Percentiles rank a stretch among this genome's conserved stretches.
phyloP scores from a whole-genome alignment of 2,888 invertebrate genomes.

The Catocala sponsa region DNA sequence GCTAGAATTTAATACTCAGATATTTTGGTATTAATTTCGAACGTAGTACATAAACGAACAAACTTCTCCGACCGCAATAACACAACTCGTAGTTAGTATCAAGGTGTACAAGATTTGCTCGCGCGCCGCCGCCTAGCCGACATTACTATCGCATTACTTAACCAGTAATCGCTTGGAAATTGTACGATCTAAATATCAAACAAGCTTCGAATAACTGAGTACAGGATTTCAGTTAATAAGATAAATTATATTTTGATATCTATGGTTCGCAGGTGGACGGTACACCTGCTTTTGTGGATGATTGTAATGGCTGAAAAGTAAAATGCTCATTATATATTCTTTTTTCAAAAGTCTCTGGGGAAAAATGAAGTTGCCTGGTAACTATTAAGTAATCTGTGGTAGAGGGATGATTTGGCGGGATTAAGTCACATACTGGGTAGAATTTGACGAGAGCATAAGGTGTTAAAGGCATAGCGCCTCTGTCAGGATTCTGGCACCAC shows the following conservation, averaged over 20 bases:
- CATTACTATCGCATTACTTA: conserved; percentile 64
- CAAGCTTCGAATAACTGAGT: conserved; percentile 13
- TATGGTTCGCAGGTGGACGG: neutral
- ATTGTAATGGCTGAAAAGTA: too few relatives aligned
- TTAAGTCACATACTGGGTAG: too few relatives aligned
- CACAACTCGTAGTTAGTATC: conserved; percentile 45
- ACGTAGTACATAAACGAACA: conserved; percentile 15
- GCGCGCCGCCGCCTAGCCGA: conserved; percentile 50
- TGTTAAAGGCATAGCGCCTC: too few relatives aligned
- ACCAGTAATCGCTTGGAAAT: conserved; percentile 48
- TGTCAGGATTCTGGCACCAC: too few relatives aligned
- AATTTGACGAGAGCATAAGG: too few relatives aligned
- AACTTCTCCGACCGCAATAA: conserved; percentile 45
- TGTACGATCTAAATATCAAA: conserved; percentile 46
- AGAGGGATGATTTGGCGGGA: too few relatives aligned
- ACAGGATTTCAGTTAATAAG: neutral
- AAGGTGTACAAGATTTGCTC: conserved; percentile 67
- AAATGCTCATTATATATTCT: too few relatives aligned
- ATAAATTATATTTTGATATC: conserved; percentile 5
- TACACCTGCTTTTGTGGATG: neutral
- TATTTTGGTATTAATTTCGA: too few relatives aligned
- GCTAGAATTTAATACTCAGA: too few relatives aligned
- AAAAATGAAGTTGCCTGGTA: too few relatives aligned
- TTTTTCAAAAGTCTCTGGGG: too few relatives aligned
- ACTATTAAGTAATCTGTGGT: too few relatives aligned